Conservation (phyloP, 2,113 vertebrate species). For the Labeo rohita region DNA sequence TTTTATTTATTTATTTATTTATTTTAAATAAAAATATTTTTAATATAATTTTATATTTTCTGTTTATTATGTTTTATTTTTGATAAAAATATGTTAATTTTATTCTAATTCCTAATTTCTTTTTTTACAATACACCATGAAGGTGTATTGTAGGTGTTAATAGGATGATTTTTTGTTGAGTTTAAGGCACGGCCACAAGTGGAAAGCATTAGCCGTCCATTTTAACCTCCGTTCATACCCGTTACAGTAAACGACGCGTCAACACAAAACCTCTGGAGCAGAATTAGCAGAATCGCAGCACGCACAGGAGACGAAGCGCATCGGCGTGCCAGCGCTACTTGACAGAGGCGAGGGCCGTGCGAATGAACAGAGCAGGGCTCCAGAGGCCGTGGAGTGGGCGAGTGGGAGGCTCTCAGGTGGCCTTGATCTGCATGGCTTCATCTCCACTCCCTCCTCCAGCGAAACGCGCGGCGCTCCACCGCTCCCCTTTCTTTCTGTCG, state of each 20-base stretch:
- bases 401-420: neutral
- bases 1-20: too few relatives aligned
- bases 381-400: slow-evolving; percentile 54
- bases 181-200: neutral
- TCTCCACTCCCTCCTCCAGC: slow-evolving; percentile 5
- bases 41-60: too few relatives aligned
- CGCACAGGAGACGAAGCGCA: neutral
- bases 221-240: neutral
- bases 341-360: slow-evolving; percentile 5
- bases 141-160: neutral
- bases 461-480: neutral
- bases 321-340: neutral
- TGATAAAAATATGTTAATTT: too few relatives aligned
- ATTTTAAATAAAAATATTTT: too few relatives aligned
- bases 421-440: neutral
- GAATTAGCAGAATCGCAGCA: neutral
- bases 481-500: neutral
- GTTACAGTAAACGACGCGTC: neutral
- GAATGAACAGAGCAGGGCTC: slow-evolving; percentile 67
- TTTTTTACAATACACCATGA: neutral
- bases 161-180: neutral
- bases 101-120: neutral
- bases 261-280: neutral
- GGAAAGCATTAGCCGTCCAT: neutral
- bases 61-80: too few relatives aligned